These are phyloP conservation scores for Philereme vetulata DNA, from an alignment of 2,888 invertebrate species.

Conservation along the genomic window DNA sequence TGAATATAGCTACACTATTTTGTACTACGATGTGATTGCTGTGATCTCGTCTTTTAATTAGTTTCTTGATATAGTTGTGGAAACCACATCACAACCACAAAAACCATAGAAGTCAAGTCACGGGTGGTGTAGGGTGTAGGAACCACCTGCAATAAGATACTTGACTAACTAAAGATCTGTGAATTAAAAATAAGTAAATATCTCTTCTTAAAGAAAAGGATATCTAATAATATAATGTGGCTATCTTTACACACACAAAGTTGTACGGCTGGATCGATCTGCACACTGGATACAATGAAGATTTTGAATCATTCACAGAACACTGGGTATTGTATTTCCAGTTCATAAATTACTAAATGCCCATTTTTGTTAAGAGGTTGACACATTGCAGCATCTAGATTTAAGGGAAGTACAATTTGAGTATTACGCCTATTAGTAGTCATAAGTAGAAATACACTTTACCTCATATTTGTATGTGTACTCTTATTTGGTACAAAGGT, in stretches of 20 bases:
- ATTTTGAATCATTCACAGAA: slow-evolving; percentile 22
- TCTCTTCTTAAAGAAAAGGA: too few relatives aligned
- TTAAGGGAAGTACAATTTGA: slow-evolving; percentile 41
- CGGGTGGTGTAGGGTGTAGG: too few relatives aligned
- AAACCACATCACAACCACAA: too few relatives aligned
- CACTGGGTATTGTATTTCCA: slow-evolving; percentile 16
- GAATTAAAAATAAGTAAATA: too few relatives aligned
- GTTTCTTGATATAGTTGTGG: too few relatives aligned
- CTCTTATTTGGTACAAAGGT: slow-evolving; percentile 39
- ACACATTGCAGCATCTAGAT: slow-evolving; percentile 33
- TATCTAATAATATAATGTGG: slow-evolving; percentile 3
- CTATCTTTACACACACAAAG: slow-evolving; percentile 3
- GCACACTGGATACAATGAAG: slow-evolving; percentile 19
- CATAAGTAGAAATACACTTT: slow-evolving; percentile 40
- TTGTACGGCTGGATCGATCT: slow-evolving; percentile 7
- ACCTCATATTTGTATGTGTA: slow-evolving; percentile 36
- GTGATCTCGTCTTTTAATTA: too few relatives aligned
- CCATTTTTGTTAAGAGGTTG: slow-evolving; percentile 15
- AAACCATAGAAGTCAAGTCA: too few relatives aligned
- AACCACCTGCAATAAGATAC: too few relatives aligned
- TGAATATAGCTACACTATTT: slow-evolving; percentile 9
- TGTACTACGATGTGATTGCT: too few relatives aligned
- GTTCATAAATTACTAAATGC: not conserved
- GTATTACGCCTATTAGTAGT: slow-evolving; percentile 39
- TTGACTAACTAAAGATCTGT: too few relatives aligned